Percentiles rank a stretch among this genome's conserved stretches.
phyloP scores from a whole-genome alignment of 1,140 invertebrate species.

The Atopsyche davidsoni region DNA sequence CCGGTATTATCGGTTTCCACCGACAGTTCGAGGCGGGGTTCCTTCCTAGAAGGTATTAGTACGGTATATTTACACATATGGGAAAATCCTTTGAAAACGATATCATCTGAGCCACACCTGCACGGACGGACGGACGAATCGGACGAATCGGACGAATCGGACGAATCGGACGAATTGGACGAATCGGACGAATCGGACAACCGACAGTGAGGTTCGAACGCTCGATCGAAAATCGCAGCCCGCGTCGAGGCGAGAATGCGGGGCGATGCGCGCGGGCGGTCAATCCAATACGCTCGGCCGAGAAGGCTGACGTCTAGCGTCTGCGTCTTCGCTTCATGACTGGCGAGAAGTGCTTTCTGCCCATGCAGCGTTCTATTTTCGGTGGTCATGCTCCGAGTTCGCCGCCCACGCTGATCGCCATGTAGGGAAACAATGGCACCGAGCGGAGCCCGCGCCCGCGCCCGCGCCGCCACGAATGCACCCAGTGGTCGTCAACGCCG shows the following conservation, averaged over 20 bases:
- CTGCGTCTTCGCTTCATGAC: not conserved
- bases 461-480: constrained; percentile 25
- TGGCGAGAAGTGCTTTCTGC: constrained; percentile 6
- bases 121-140: too few species aligned
- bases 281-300: not conserved
- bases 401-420: constrained; percentile 26
- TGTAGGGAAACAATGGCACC: constrained; percentile 29
- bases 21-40: too few species aligned
- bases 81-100: too few species aligned
- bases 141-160: too few species aligned
- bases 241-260: constrained; percentile 1
- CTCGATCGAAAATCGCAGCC: constrained; percentile 19
- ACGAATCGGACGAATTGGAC: too few species aligned
- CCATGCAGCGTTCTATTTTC: constrained; percentile 27
- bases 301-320: constrained; percentile 11
- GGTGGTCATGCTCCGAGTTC: constrained; percentile 21
- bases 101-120: too few species aligned
- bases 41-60: too few species aligned
- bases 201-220: not conserved
- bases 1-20: too few species aligned
- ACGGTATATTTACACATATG: too few species aligned
- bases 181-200: not conserved
- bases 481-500: constrained; percentile 21
- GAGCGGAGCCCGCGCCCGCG: constrained; percentile 21
- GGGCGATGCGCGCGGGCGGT: not conserved